Base-by-base conservation (phyloP, 2,113 vertebrate species). In the Phyllostomus hastatus region DNA sequence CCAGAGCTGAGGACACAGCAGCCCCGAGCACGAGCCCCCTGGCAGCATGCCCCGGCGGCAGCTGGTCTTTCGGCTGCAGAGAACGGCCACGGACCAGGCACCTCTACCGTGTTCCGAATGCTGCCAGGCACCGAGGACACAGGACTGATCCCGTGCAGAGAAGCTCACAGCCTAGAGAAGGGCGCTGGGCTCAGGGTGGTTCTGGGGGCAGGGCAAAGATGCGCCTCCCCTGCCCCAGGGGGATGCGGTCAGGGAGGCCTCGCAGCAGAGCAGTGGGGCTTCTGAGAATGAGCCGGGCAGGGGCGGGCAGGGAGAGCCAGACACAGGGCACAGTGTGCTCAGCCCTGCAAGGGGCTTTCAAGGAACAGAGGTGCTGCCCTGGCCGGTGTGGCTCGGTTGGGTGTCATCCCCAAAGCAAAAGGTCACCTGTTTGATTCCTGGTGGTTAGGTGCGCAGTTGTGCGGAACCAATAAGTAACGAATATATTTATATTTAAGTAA, bases 211-310 rank as follows among this genome's bases (percentile, higher is more conserved):
- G 90, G 26, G 69, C 41, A 19, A 35, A 66, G 38, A 70, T 48
- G 57, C 0, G 4, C 19, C 54, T 4, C 22, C 48, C 16, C 54
- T 0, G 7, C 7, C 38, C 0, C 52, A 66, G 11, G 7, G 70
- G 28, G 1, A 5, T 35, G 20, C 0, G 7, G 38, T 41, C 84
- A 69, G 73, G 73, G 43, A 35, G 20, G 52, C 28, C 31, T n/a
- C 61, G 70, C 43, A 28, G 79, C 73, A 70, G 43, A 66, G 67
- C 52, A 31, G 33, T 54, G 50, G 59, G 54, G n/a, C 24, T 59
- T n/a, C 57, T 17, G 35, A 31, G 22, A 41, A 79, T 5, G 64
- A 81, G 24, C 66, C 20, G 17, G 70, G 31, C 20, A 7, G n/a
- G 17, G 59, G 64, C 33, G 16, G 26, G 12, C 33, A 22, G 50